Base-by-base conservation (phyloP, 2,797 vertebrate species). In the Artibeus lituratus region DNA sequence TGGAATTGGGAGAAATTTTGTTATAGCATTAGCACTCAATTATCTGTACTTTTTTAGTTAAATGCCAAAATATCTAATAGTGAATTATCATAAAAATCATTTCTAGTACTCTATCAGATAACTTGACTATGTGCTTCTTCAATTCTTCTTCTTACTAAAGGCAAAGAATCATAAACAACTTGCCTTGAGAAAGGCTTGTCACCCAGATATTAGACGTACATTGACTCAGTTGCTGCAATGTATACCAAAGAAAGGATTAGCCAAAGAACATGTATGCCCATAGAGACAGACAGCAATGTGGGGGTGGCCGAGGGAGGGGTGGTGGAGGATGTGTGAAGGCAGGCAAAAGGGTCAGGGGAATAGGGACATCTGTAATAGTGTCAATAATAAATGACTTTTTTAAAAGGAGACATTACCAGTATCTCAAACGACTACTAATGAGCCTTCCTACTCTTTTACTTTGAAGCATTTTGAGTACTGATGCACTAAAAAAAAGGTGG, bases 11-110 rank as follows among this genome's bases (percentile, higher is more conserved):
- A 67, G 26, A 22, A 35, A 42, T 82, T 94, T 92, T 87, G 29
- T 93, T 74, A 70, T 8, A 90, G n/a, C 12, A 57, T 32, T 74
- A 12, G 1, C 69, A 78, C 32, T 76, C 35, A 80, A 37, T 84
- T 84, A 59, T 85, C 88, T 26, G 5, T 59, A 44, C n/a, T 91
- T 8, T 24, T 87, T 32, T 81, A 93, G 12, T 76, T 88, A 77
- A 57, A 19, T 94, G 51, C 26, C 51, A 87, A 92, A 96, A 89
- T 84, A 94, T 53, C 62, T 65, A 82, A 67, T 7, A 59, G 37
- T 69, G 5, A 91, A 78, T 65, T 93, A 80, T 88, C 69, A 84
- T 85, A 59, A 94, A 95, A 96, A 94, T 65, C 73, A 93, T 72
- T 87, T 92, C 90, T 93, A 92, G 39, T 62, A 26, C 14, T 78